phyloP scores from a whole-genome alignment of 2,888 invertebrate species.

The Chydorus sphaericus region DNA sequence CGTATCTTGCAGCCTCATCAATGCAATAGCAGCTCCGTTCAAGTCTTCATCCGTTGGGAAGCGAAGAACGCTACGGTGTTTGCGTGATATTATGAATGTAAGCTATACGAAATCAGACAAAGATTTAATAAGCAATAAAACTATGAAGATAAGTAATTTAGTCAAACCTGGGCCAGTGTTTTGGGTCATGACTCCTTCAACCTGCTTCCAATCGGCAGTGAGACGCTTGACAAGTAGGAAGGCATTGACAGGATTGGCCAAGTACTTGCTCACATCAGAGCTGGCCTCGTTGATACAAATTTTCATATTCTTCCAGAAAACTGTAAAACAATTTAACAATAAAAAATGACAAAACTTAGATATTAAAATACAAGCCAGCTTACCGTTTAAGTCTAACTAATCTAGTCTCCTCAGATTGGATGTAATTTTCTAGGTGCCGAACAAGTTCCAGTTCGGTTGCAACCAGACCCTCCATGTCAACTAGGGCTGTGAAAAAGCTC shows the following conservation, averaged over 20 bases:
- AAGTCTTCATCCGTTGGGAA: constrained; percentile 89
- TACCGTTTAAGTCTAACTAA: constrained; percentile 63
- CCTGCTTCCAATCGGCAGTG: constrained; percentile 77
- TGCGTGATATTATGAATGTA: too few relatives aligned
- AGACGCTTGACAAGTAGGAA: constrained; percentile 84
- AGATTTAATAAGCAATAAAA: constrained; percentile 1
- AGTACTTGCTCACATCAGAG: constrained; percentile 60
- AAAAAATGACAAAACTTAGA: not conserved
- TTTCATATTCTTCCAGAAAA: constrained; percentile 44
- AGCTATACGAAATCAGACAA: not conserved
- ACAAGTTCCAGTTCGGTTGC: constrained; percentile 81
- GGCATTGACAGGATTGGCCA: constrained; percentile 88
- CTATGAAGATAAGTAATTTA: too few relatives aligned
- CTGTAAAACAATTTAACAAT: not conserved
- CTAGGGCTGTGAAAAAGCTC: constrained; percentile 60
- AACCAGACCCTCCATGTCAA: constrained; percentile 80
- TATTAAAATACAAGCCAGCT: too few relatives aligned
- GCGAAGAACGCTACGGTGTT: constrained; percentile 52
- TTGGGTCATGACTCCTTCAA: constrained; percentile 40
- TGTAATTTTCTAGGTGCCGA: constrained; percentile 67
- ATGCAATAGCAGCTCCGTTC: constrained; percentile 85
- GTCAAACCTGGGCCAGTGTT: constrained; percentile 49
- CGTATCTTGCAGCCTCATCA: constrained; percentile 86
- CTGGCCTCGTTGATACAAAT: constrained; percentile 63
- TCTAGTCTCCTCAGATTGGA: constrained; percentile 67